Conservation (phyloP, 2,797 vertebrate genomes). For the Triplophysa yarkandensis region DNA sequence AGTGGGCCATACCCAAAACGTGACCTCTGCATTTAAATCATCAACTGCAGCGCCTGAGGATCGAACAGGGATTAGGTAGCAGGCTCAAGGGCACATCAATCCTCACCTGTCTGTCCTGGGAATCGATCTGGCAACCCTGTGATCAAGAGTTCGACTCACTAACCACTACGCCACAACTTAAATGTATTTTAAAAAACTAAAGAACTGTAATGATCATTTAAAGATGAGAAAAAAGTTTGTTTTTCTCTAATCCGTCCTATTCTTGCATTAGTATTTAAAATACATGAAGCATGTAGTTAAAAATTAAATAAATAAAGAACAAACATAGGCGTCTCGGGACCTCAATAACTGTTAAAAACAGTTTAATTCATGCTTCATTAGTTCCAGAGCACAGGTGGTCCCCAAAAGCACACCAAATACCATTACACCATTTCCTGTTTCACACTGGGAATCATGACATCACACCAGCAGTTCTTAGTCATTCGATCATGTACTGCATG, state of each 20-base stretch:
- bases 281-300: constrained; percentile 4
- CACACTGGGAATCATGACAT: neutral
- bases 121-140: no score
- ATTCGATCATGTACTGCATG: neutral
- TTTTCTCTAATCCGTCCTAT: neutral
- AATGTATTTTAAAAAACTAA: no score
- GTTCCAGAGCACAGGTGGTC: neutral
- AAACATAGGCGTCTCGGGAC: constrained; percentile 25
- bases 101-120: no score
- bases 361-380: no score
- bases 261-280: constrained; percentile 9
- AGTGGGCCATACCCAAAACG: no score
- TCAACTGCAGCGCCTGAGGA: no score
- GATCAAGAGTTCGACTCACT: no score
- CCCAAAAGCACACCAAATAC: neutral
- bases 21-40: no score
- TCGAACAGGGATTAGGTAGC: no score
- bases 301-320: constrained; percentile 15
- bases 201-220: neutral
- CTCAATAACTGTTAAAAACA: no score
- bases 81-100: no score
- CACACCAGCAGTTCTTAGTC: neutral
- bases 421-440: neutral
- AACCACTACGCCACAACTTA: no score
- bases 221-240: neutral